Percentiles rank a stretch among this genome's conserved stretches.
These are phyloP conservation scores for Centropristis striata DNA, from an alignment of 2,113 vertebrate genomes.

Conservation along the genomic window DNA sequence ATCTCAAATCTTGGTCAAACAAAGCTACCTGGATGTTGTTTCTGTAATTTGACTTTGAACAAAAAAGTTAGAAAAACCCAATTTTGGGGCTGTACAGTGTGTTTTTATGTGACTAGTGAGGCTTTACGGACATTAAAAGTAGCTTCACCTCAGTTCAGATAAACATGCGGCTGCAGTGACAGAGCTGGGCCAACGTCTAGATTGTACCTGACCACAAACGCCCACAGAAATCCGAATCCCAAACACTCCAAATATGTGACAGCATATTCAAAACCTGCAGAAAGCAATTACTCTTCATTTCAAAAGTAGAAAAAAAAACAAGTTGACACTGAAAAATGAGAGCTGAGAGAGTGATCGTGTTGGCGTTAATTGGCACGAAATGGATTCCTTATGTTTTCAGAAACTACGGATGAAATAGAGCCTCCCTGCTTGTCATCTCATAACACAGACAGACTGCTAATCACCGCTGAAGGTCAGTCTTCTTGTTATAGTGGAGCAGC, in stretches of 20 bases:
- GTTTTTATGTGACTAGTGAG: conserved; percentile 5
- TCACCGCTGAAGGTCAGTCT: conserved; percentile 50
- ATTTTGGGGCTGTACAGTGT: not conserved
- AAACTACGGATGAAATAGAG: conserved; percentile 41
- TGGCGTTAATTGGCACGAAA: conserved; percentile 74
- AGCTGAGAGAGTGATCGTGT: conserved; percentile 50
- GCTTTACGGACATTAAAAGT: conserved; percentile 1
- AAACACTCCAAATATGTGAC: conserved; percentile 50
- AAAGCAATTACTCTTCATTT: conserved; percentile 72
- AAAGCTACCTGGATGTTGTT: not conserved
- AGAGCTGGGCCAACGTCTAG: conserved; percentile 22
- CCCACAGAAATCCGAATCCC: conserved; percentile 32
- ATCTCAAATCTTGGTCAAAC: not conserved
- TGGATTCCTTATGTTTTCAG: conserved; percentile 75
- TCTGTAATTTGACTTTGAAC: not conserved
- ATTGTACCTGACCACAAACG: conserved; percentile 44
- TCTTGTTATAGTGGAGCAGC: conserved; percentile 36
- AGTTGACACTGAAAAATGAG: conserved; percentile 51
- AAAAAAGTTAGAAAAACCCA: not conserved
- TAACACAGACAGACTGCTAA: conserved; percentile 45
- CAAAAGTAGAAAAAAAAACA: conserved; percentile 45
- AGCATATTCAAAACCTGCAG: conserved; percentile 51
- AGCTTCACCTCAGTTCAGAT: conserved; percentile 14
- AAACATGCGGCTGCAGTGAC: conserved; percentile 20
- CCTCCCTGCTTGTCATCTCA: conserved; percentile 48